phyloP scores from a whole-genome alignment of 2,888 invertebrate species.

The Lasioglossum pauxillum region DNA sequence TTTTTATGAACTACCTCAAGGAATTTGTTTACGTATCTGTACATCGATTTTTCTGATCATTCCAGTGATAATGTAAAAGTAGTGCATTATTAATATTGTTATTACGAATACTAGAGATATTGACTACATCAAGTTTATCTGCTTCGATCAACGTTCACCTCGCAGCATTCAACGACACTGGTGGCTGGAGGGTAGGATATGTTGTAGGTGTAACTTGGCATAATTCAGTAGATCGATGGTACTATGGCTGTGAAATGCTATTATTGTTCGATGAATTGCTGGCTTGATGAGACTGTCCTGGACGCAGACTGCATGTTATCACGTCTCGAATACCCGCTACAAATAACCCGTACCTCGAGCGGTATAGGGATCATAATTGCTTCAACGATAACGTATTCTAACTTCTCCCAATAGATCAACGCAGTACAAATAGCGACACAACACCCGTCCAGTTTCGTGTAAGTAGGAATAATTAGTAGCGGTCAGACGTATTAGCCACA shows the following conservation, averaged over 20 bases:
- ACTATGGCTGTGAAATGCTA: constrained; percentile 38
- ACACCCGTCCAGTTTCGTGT: background rate
- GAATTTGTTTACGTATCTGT: no score
- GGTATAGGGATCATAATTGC: constrained; percentile 1
- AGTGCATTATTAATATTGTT: background rate
- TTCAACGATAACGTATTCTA: background rate
- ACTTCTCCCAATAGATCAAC: background rate
- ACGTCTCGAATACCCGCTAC: constrained; percentile 23
- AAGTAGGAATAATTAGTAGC: background rate
- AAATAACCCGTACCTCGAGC: constrained; percentile 18
- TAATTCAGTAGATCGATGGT: constrained; percentile 23
- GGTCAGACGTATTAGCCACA: background rate
- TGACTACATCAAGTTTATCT: background rate
- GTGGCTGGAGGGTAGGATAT: background rate
- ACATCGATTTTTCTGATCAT: no score
- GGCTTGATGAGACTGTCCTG: constrained; percentile 43
- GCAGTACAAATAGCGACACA: background rate
- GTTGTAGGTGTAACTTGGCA: constrained; percentile 11
- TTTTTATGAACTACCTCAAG: no score
- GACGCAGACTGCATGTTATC: constrained; percentile 31
- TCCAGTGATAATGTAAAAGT: no score
- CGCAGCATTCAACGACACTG: background rate
- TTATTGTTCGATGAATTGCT: constrained; percentile 50
- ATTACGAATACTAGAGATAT: background rate
- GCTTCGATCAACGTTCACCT: background rate